Evolutionary conservation across 1,140 invertebrate species (phyloP), one percentile per base, ranked within the genome.

Genomic region (Sinella curviseta): DNA sequence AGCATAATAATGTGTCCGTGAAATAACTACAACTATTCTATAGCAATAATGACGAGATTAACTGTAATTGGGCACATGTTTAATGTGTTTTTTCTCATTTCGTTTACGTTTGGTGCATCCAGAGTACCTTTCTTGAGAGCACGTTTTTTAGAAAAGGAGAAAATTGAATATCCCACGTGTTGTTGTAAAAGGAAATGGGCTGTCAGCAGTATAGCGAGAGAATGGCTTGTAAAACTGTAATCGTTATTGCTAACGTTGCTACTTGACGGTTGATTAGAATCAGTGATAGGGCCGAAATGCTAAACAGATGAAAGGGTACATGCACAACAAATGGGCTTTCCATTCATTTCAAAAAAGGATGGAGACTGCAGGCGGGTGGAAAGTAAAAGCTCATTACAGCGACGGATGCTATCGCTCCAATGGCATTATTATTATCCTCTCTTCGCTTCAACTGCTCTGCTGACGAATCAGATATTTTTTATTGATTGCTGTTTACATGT

Each of bases 171-270:
- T 60, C 24, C 12, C 14, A 60, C 12, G 39, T 14, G 55, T 26
- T 17, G 55, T 24, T n/a, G 24, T n/a, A 60, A 60, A 26, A 60
- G 24, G 55, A 60, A 60, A 60, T 60, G 55, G 24, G 55, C 55
- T 60, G 55, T 17, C 24, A 24, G 55, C 24, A 17, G 3, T 14
- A 17, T 60, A 24, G 8, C 4, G 55, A n/a, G n/a, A 60, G 24
- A 60, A 60, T 60, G 55, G 55, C 55, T 60, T 60, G 55, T 60
- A 60, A 60, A 60, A 60, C 55, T 60, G n/a, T 60, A 24, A 60
- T 3, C 55, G n/a, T 24, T 14, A 60, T 60, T 60, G 55, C 55
- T 24, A n/a, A 60, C 55, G 24, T n/a, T 24, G n/a, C 14, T n/a
- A n/a, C n/a, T 17, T 8, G n/a, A 24, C n/a, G 14, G 55, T 26